Evolutionary conservation across 37 sponge, comb jelly and placozoan genomes (phyloP).

Genomic region (Chondrosia reniformis): DNA sequence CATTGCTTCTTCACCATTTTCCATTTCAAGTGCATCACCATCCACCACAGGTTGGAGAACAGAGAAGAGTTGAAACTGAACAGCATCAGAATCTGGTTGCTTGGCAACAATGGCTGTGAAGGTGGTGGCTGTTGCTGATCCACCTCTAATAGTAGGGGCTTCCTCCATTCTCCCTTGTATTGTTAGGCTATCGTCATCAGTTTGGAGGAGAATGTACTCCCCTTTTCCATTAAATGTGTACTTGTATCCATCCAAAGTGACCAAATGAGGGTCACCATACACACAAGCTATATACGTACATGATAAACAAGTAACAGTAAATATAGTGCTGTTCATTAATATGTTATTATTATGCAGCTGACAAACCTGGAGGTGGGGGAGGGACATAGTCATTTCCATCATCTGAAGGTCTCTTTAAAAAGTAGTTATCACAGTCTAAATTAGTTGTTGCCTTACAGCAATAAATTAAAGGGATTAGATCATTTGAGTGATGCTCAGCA

Average conservation of each 20-base stretch:
- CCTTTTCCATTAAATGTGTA: slow-evolving; percentile 76
- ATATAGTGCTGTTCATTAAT: no score
- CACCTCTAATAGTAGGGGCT: neutral
- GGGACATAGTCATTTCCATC: neutral
- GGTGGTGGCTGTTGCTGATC: slow-evolving; percentile 26
- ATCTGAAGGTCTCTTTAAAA: neutral
- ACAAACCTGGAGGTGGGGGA: neutral
- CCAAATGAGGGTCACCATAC: no score
- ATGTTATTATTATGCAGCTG: no score
- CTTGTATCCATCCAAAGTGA: no score
- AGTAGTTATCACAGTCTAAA: neutral
- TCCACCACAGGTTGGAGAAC: neutral
- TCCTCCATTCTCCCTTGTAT: slow-evolving; percentile 61
- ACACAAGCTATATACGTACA: neutral
- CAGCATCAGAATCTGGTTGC: slow-evolving; percentile 24
- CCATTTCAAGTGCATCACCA: slow-evolving; percentile 14
- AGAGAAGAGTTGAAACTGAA: slow-evolving; percentile 13
- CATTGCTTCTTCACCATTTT: neutral
- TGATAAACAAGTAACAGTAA: no score
- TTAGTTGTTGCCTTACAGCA: neutral
- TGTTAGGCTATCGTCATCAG: slow-evolving; percentile 41
- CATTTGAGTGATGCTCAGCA: neutral
- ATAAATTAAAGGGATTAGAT: neutral
- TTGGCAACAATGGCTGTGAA: slow-evolving; percentile 57
- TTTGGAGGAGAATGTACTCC: slow-evolving; percentile 57